Evolutionary conservation across 2,113 vertebrate genomes (phyloP).

Genomic region (Piaya cayana): DNA sequence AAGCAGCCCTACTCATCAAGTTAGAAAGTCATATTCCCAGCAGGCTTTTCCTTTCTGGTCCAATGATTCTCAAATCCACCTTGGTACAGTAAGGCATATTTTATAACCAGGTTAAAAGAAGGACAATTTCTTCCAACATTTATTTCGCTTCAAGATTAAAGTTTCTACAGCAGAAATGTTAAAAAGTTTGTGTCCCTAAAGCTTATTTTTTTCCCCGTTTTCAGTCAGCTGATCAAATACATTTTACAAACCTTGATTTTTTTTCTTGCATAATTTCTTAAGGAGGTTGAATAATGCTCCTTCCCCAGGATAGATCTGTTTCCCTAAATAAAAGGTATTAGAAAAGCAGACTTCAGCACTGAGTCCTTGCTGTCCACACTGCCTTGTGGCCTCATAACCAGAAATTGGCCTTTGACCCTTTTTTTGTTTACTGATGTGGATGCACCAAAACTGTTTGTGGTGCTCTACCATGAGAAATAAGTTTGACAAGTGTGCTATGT

Average conservation of each 20-base stretch:
- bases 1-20: neutral
- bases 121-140: neutral
- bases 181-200: neutral
- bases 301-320: neutral
- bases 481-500: neutral
- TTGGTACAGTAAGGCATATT: neutral
- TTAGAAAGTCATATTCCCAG: neutral
- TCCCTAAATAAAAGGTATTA: neutral
- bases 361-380: neutral
- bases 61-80: neutral
- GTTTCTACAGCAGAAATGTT: neutral
- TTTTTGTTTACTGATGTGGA: neutral
- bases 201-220: neutral
- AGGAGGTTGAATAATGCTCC: neutral
- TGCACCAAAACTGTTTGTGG: neutral
- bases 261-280: neutral
- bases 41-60: neutral
- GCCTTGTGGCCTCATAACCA: neutral
- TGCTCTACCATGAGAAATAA: neutral
- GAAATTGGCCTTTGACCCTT: neutral
- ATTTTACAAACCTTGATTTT: neutral
- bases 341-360: neutral
- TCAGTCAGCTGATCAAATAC: neutral
- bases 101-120: neutral
- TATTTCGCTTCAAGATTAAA: neutral